Evolutionary conservation across 2,113 vertebrate genomes (phyloP).

Genomic region (Raphicerus campestris): DNA sequence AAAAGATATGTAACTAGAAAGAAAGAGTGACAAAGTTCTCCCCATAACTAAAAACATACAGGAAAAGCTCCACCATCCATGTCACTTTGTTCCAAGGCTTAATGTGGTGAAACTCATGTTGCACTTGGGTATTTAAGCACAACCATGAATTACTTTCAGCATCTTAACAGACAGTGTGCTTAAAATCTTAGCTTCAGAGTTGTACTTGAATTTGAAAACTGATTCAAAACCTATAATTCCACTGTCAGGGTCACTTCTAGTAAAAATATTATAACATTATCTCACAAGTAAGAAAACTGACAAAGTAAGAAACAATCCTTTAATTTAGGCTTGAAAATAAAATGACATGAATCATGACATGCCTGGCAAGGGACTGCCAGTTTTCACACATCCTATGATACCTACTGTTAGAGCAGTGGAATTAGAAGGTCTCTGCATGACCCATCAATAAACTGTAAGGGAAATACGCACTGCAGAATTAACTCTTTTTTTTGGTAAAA

Average conservation of each 20-base stretch:
- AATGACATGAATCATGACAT: background rate
- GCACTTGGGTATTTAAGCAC: background rate
- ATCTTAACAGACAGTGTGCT: background rate
- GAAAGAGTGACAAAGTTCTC: background rate
- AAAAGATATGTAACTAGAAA: background rate
- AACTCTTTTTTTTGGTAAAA: background rate
- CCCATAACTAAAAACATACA: fast-evolving
- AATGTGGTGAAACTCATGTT: background rate
- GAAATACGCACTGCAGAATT: background rate
- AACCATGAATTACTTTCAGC: background rate
- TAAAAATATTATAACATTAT: background rate
- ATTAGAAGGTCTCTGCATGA: background rate
- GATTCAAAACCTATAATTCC: background rate
- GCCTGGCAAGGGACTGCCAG: background rate
- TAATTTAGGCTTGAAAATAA: background rate
- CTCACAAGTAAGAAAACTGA: background rate
- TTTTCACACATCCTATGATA: background rate
- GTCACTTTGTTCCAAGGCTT: background rate
- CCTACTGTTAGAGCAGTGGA: background rate
- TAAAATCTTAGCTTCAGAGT: background rate
- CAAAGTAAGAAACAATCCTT: conserved; percentile 8
- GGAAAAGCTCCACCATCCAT: background rate
- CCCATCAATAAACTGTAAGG: background rate
- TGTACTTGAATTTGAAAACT: background rate
- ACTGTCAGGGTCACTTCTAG: background rate